Evolutionary conservation across 2,888 invertebrate genomes (phyloP).

Genomic region (Dione vanillae): DNA sequence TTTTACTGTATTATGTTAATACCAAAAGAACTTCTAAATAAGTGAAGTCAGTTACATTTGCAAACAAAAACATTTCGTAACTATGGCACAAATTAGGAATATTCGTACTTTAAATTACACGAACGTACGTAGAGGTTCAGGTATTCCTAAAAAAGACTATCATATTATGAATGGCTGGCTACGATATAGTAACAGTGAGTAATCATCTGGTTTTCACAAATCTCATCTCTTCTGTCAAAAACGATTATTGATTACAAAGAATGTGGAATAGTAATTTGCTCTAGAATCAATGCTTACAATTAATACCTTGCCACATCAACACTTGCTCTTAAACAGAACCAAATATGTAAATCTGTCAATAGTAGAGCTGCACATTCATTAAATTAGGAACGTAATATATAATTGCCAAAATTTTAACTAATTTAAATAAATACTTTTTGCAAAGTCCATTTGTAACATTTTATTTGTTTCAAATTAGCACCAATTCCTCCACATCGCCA

Average conservation of each 20-base stretch:
- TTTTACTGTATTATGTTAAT: neutral
- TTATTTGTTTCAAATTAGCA: constrained; percentile 29
- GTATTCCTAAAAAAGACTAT: neutral
- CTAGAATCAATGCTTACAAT: neutral
- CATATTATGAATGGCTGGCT: neutral
- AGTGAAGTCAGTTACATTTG: neutral
- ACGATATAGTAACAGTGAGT: neutral
- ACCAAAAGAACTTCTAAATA: neutral
- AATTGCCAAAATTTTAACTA: constrained; percentile 73
- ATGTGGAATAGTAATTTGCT: neutral
- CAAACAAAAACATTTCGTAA: constrained; percentile 32
- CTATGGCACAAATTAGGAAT: constrained; percentile 50
- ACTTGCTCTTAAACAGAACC: neutral
- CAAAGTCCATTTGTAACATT: constrained; percentile 56
- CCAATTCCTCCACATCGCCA: constrained; percentile 29
- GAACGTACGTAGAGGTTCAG: neutral
- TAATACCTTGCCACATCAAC: neutral
- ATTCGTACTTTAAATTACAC: constrained; percentile 27
- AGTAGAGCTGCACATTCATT: constrained; percentile 24
- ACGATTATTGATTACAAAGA: too few species aligned
- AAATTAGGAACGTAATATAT: constrained; percentile 73
- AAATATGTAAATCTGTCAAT: neutral
- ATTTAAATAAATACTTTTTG: constrained; percentile 59
- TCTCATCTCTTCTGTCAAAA: too few species aligned
- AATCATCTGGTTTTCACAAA: neutral